phyloP scores from a whole-genome alignment of 2,797 vertebrate genomes.

The Hippocampus kuda region DNA sequence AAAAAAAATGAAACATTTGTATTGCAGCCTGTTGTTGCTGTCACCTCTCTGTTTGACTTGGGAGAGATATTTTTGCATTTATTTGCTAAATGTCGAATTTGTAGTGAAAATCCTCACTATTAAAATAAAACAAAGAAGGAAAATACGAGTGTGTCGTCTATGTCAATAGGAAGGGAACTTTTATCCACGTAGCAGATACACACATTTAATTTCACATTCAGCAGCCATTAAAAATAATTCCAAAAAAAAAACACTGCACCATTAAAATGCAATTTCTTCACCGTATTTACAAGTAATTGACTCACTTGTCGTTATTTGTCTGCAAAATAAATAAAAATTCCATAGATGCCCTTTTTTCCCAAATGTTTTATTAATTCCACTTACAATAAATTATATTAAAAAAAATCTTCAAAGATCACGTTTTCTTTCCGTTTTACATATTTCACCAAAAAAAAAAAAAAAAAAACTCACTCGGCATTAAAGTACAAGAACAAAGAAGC shows the following conservation, averaged over 20 bases:
- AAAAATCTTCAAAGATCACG: conserved; percentile 62
- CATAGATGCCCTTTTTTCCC: conserved; percentile 18
- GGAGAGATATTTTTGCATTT: neutral
- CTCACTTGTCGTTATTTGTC: neutral
- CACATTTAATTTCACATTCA: neutral
- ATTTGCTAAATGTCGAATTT: neutral
- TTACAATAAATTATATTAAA: conserved; percentile 77
- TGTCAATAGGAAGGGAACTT: neutral
- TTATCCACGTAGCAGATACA: neutral
- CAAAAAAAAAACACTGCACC: neutral
- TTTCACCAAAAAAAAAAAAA: conserved; percentile 54
- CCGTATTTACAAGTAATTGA: neutral
- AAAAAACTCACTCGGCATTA: conserved; percentile 59
- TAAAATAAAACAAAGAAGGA: neutral
- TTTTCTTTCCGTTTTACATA: conserved; percentile 36
- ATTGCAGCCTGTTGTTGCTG: neutral
- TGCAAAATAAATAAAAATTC: conserved; percentile 12
- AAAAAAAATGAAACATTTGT: conserved; percentile 11
- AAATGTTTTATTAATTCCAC: conserved; percentile 72
- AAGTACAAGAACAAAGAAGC: conserved; percentile 45
- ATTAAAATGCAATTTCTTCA: neutral
- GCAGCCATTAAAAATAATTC: too few relatives aligned
- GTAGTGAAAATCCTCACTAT: neutral
- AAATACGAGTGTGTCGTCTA: neutral
- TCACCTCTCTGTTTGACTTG: neutral